These are phyloP conservation scores for Tenthredo distinguenda DNA, from an alignment of 2,888 invertebrate species.

Conservation along the genomic window DNA sequence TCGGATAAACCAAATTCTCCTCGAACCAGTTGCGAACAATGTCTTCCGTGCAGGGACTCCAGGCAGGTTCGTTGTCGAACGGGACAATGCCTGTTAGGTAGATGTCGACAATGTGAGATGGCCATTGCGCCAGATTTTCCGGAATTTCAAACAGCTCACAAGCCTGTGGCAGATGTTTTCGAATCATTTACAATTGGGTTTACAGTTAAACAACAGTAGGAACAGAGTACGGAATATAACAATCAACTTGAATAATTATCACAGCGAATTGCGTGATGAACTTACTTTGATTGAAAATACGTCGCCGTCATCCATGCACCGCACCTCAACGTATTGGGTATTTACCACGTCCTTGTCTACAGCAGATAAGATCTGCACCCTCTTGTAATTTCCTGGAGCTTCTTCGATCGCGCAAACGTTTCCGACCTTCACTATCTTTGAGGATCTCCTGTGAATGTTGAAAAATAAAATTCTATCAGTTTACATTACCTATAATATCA, in stretches of 20 bases:
- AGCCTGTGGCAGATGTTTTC: slow-evolving; percentile 60
- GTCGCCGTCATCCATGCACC: slow-evolving; percentile 83
- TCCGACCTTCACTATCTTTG: slow-evolving; percentile 77
- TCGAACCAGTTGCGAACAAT: slow-evolving; percentile 75
- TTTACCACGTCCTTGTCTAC: slow-evolving; percentile 65
- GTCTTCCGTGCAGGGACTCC: slow-evolving; percentile 79
- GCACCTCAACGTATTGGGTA: slow-evolving; percentile 76
- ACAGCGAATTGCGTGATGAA: neutral
- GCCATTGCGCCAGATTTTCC: slow-evolving; percentile 72
- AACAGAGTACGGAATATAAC: slow-evolving; percentile 44
- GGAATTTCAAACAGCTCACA: slow-evolving; percentile 76
- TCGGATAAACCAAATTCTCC: slow-evolving; percentile 62
- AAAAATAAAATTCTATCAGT: slow-evolving; percentile 15
- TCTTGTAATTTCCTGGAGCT: slow-evolving; percentile 78
- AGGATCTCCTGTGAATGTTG: slow-evolving; percentile 52
- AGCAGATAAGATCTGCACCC: slow-evolving; percentile 81
- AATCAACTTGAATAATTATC: slow-evolving; percentile 11
- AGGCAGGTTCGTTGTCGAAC: slow-evolving; percentile 80
- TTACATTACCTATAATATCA: neutral
- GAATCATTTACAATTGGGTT: neutral
- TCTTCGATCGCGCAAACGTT: slow-evolving; percentile 81
- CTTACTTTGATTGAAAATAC: slow-evolving; percentile 54
- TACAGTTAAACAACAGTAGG: neutral
- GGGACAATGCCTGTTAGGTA: slow-evolving; percentile 80
- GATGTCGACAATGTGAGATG: slow-evolving; percentile 79